Base-by-base conservation (phyloP, 1,140 invertebrate species). In the Macrobrachium nipponense region DNA sequence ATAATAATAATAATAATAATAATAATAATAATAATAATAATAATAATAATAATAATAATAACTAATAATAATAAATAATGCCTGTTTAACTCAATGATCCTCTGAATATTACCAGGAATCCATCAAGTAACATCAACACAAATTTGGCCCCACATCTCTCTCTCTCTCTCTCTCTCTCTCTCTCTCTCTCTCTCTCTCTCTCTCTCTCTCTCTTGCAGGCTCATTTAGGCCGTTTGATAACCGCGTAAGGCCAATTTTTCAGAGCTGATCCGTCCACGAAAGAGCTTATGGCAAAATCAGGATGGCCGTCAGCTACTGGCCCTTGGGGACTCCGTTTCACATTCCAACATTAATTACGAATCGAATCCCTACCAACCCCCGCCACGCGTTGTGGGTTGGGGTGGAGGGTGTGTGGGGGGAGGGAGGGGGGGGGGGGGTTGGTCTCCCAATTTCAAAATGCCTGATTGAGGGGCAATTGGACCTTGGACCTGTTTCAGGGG, bases 161-260 rank as follows among this genome's bases (percentile, higher is more conserved):
- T n/a, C n/a, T 20, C 5, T 23, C 36, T 12, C 14, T 72, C 68
- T 72, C 68, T 72, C 15, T 23, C 68, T 72, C 68, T 72, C 0
- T 23, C 68, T 72, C 68, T 72, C 68, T 72, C 68, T 72, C 68
- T 72, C 68, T 72, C 68, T 72, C 68, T 72, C 68, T 72, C 68
- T 72, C 68, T 72, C 68, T 72, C 68, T 72, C 68, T 72, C 15
- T 72, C 68, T 72, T 12, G 4, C 68, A 36, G 4, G 27, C 27
- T 36, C 27, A 36, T 36, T 36, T 36, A 36, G 27, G 27, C 27
- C 27, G 1, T 36, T 36, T 36, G 27, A 36, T 36, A 4, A 36
- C 27, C 8, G 14, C 3, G 36, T n/a, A 36, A n/a, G 70, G 36
- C 15, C 51, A 73, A 73, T 5, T 43, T 18, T 17, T 36, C 14